Evolutionary conservation across 2,888 invertebrate genomes (phyloP).

Genomic region (Drosophila longiperda): DNA sequence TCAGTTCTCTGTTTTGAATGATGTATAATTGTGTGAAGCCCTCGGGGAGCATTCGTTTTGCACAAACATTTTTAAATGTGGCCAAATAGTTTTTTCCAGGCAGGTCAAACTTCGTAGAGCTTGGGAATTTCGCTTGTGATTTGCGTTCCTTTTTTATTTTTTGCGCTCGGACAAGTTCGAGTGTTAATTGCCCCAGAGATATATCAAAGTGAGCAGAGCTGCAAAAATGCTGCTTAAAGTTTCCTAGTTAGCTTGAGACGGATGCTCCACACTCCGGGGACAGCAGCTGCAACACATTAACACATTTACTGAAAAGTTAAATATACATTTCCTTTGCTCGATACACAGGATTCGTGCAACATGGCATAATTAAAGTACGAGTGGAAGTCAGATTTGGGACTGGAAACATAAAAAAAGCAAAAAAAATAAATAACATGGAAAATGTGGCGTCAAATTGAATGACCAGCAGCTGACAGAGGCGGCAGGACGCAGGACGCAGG

Average conservation of each 20-base stretch:
- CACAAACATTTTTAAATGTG: slow-evolving; percentile 50
- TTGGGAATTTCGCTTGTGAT: slow-evolving; percentile 18
- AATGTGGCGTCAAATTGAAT: slow-evolving; percentile 79
- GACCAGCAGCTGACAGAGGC: slow-evolving; percentile 46
- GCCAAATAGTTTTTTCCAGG: slow-evolving; percentile 46
- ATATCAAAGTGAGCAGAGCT: slow-evolving; percentile 28
- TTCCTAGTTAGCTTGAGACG: slow-evolving; percentile 19
- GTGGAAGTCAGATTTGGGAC: slow-evolving; percentile 24
- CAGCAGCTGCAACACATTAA: slow-evolving; percentile 16
- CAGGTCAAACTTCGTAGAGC: slow-evolving; percentile 19
- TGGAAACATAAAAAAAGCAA: slow-evolving; percentile 6
- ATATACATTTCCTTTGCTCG: slow-evolving; percentile 53
- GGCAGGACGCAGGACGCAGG: neutral
- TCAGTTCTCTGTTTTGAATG: slow-evolving; percentile 48
- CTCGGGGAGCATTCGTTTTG: slow-evolving; percentile 30
- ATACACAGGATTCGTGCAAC: slow-evolving; percentile 28
- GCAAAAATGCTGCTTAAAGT: slow-evolving; percentile 12
- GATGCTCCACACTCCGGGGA: slow-evolving; percentile 27
- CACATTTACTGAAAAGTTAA: slow-evolving; percentile 18
- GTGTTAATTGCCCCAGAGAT: slow-evolving; percentile 57
- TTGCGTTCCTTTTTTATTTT: slow-evolving; percentile 20
- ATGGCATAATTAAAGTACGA: slow-evolving; percentile 65
- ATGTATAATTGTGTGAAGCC: slow-evolving; percentile 59
- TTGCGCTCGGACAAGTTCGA: slow-evolving; percentile 25
- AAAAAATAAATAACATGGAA: slow-evolving; percentile 28